phyloP scores from a whole-genome alignment of 2,113 vertebrate genomes.

The Lepus americanus region DNA sequence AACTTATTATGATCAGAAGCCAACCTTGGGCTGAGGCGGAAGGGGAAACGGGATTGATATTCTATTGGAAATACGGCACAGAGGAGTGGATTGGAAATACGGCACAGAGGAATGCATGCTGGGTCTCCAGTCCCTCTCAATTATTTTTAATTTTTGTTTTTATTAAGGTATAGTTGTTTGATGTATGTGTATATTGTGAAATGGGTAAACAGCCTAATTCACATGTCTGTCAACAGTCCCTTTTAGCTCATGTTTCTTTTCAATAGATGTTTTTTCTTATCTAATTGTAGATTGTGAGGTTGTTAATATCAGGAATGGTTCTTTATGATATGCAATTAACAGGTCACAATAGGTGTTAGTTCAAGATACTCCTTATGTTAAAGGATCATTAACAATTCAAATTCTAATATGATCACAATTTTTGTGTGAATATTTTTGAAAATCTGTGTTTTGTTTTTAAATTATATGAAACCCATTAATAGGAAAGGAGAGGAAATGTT shows the following conservation, averaged over 20 bases:
- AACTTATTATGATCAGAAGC: not conserved
- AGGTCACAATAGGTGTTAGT: not conserved
- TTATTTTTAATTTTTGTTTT: not conserved
- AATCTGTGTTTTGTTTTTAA: not conserved
- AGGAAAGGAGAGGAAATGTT: slow-evolving; percentile 30
- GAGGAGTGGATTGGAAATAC: not conserved
- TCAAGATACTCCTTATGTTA: slow-evolving; percentile 8
- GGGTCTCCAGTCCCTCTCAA: not conserved
- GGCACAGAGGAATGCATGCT: not conserved
- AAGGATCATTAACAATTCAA: not conserved
- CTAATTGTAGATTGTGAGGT: slow-evolving; percentile 48
- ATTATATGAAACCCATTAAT: not conserved
- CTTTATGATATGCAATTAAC: not conserved
- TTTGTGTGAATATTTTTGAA: slow-evolving; percentile 14
- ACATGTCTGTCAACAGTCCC: not conserved
- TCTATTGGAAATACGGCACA: not conserved
- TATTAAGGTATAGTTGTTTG: not conserved
- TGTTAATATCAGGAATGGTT: not conserved
- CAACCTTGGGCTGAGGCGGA: not conserved
- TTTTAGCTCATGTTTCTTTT: slow-evolving; percentile 25
- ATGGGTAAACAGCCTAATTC: not conserved
- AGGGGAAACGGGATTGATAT: not conserved
- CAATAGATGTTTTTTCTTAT: slow-evolving; percentile 26
- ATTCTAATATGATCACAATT: not conserved
- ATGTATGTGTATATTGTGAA: not conserved